Evolutionary conservation across 2,113 vertebrate genomes (phyloP), one percentile per base, ranked within the genome.

Genomic region (Tinamus guttatus): DNA sequence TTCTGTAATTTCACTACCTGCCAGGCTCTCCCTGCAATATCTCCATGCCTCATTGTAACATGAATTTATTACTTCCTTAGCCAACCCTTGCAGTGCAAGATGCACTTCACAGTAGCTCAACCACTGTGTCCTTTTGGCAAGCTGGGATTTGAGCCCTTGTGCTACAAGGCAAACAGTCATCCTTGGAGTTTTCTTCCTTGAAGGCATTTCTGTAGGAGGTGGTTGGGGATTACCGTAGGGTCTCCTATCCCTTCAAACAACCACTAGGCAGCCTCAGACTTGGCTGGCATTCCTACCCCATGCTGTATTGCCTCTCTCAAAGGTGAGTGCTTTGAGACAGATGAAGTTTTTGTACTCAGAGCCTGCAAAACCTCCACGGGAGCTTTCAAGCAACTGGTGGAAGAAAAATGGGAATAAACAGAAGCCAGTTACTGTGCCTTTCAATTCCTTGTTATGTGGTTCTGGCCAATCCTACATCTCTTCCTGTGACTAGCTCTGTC

Each of bases 361-460:
- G 11, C 27, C 68, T 52, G 11, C 28, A 18, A 79, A 74, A 45
- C n/a, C 56, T 87, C 12, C 5, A 5, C 4, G 32, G 40, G 1
- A 22, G 4, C 9, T 9, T 79, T 67, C 17, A 12, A 13, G 8
- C 25, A 49, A 20, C 20, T 59, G 4, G 0, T 0, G 58, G 22
- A 65, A 65, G 9, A 74, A 60, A 70, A 84, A 74, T 18, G 32
- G 78, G 36, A 81, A 59, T 49, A 40, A 84, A 54, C 13, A 69
- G 43, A 34, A 54, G 24, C 8, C 14, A 81, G 40, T 32, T 47
- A n/a, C 59, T 51, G 18, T 17, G 16, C 19, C 2, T 1, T 75
- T 63, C 28, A 22, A 77, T 36, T 63, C 43, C 73, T 43, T 71
- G 25, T 34, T 47, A 24, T 7, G 14, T 1, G 7, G 5, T 51